Evolutionary conservation across 2,888 invertebrate species (phyloP), one percentile per base, ranked within the genome.

Genomic region (Agrotis puta): DNA sequence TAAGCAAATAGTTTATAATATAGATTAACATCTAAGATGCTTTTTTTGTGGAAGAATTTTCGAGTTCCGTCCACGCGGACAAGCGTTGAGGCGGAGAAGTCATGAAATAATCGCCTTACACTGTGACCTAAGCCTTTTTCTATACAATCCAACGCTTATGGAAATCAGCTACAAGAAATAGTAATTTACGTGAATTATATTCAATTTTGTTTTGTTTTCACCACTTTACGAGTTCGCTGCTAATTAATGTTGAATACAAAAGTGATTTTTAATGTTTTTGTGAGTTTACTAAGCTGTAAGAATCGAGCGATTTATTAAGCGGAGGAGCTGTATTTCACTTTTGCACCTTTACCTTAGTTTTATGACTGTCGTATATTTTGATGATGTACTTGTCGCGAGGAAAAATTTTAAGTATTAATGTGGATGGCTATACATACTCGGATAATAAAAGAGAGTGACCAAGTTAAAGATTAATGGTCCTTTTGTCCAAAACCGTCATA

Each of bases 241-340:
- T 81, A 81, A 76, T 81, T 81, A 76, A 81, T 81, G 77, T 56
- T 51, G 67, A 20, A 13, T 50, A 51, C 39, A 18, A 72, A 53
- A 33, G 74, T 22, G 45, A 20, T 63, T 54, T 47, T 51, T 57
- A 48, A 16, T 74, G 39, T 53, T 79, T 45, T 47, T 0, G n/a
- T 43, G 7, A 43, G 2, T 73, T 61, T 11, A 45, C 9, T 0
- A 5, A 16, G 39, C 14, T 47, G 1, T 57, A 20, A 13, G 9
- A n/a, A 39, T 43, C 7, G 9, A 16, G 5, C 5, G 3, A 53
- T 47, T 68, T 47, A 77, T 67, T 18, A 2, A 39, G 51, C 11
- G 2, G 13, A n/a, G 4, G 27, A 14, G 24, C 2, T 18, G 1
- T 74, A 24, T 18, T 51, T 48, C 4, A 18, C 2, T 65, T 14